Conservation (phyloP, 2,113 vertebrate genomes). For the Ginglymostoma cirratum region DNA sequence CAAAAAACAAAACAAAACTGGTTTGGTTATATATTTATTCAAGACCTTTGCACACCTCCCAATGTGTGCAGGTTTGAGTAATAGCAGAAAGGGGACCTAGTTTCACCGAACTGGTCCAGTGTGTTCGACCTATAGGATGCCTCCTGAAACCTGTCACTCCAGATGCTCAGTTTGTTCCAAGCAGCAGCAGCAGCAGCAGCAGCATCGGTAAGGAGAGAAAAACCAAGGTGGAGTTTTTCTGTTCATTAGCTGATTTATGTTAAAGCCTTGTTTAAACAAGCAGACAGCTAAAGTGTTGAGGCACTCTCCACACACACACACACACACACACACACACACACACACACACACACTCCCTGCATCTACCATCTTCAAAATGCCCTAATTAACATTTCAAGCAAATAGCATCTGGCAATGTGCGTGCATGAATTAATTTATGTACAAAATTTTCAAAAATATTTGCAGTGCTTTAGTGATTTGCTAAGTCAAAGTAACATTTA, state of each 20-base stretch:
- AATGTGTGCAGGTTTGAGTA: neutral
- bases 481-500: neutral
- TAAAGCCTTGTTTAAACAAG: conserved; percentile 1
- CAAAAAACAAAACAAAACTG: neutral
- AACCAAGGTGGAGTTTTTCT: conserved; percentile 12
- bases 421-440: neutral
- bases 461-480: neutral
- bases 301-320: conserved; percentile 8
- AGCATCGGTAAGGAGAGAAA: conserved; percentile 42
- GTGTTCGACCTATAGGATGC: conserved; percentile 41
- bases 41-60: neutral
- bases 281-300: neutral
- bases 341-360: conserved; percentile 1
- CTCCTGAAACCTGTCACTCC: conserved; percentile 43
- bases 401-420: conserved; percentile 33
- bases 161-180: conserved; percentile 42
- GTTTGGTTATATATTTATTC: neutral
- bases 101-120: conserved; percentile 41
- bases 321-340: no score
- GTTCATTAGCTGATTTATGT: conserved; percentile 21
- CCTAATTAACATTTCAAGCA: conserved; percentile 32
- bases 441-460: conserved; percentile 9
- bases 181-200: conserved; percentile 42
- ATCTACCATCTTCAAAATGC: conserved; percentile 2
- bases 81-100: neutral